Evolutionary conservation across 1,140 invertebrate species (phyloP), one percentile per base, ranked within the genome.

Genomic region (Coenobita brevimanus): DNA sequence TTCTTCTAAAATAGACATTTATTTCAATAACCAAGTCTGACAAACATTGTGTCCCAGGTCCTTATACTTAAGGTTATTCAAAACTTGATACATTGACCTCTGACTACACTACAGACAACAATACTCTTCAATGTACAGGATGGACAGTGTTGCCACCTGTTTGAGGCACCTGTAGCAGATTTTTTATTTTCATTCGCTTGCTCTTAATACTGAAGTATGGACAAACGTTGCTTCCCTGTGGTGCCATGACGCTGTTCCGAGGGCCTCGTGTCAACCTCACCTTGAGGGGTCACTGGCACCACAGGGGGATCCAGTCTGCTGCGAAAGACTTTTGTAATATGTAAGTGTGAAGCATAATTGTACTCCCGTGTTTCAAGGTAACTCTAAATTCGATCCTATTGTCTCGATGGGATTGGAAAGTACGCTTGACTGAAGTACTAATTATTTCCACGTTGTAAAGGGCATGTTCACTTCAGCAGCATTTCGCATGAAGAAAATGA

Each of bases 311-410:
- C 36, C 57, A 15, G 15, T 21, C 57, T 57, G 24, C 50, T 50
- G 46, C 54, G 27, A 38, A 57, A 80, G 62, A 80, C 50, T 60
- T 57, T 57, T 50, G 38, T 46, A 54, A 50, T 43, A 76, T 76
- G 75, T 78, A 50, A 54, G 62, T 80, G 76, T 60, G 76, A 62
- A 80, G 50, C 76, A 62, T 57, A 80, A 33, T 80, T 80, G 76
- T 80, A 80, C 76, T 80, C 33, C 24, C 54, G 33, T 80, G 24
- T 80, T 60, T 62, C 54, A 30, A n/a, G 30, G 33, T 15, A 24
- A 57, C 57, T 30, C 33, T 38, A 71, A 30, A 80, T 33, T 3
- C 36, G 76, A 60, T 17, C 15, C 13, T 62, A 21, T n/a, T n/a
- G n/a, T n/a, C n/a, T n/a, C n/a, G n/a, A n/a, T n/a, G n/a, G n/a